Evolutionary conservation across 2,113 vertebrate genomes (phyloP).

Genomic region (Stegastes partitus): DNA sequence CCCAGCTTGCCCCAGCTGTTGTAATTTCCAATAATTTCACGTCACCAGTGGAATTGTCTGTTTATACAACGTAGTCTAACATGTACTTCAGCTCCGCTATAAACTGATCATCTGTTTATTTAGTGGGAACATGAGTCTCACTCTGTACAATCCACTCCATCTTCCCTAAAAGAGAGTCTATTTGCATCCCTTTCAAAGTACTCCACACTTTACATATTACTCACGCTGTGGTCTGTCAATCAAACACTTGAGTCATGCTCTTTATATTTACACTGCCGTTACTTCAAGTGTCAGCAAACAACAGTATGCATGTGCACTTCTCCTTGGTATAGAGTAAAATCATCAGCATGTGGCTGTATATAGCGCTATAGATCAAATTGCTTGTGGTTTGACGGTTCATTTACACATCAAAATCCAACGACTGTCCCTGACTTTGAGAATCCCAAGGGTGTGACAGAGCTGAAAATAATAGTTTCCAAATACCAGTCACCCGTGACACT

Average conservation of each 20-base stretch:
- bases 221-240: neutral
- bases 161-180: neutral
- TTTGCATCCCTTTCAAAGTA: neutral
- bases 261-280: constrained; percentile 13
- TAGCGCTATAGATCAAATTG: neutral
- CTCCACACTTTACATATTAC: neutral
- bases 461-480: constrained; percentile 16
- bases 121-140: neutral
- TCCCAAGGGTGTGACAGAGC: neutral
- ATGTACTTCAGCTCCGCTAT: constrained; percentile 15
- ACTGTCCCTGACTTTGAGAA: neutral
- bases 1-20: neutral
- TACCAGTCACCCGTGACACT: neutral
- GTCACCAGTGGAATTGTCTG: neutral
- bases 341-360: constrained; percentile 1
- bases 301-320: constrained; percentile 21
- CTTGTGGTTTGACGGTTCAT: constrained; percentile 16
- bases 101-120: constrained; percentile 1
- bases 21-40: constrained; percentile 13
- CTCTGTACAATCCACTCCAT: neutral
- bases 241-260: neutral
- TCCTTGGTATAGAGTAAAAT: constrained; percentile 12
- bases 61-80: constrained; percentile 1
- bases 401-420: constrained; percentile 29
- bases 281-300: constrained; percentile 8